Evolutionary conservation across 2,888 invertebrate species (phyloP).

Genomic region (Podabrus alpinus): DNA sequence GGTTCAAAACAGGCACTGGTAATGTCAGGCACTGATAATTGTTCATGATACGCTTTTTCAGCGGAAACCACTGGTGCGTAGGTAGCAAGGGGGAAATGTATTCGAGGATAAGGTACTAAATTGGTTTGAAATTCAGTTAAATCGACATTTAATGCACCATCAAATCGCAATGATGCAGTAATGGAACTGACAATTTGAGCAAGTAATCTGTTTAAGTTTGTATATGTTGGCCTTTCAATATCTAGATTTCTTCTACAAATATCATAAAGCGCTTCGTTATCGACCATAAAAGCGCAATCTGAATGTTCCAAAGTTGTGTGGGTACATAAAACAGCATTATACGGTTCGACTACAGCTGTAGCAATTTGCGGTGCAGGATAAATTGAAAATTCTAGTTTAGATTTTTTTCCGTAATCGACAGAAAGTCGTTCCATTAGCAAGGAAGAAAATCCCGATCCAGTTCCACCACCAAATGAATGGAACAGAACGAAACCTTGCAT

Average conservation of each 20-base stretch:
- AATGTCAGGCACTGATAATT: not conserved
- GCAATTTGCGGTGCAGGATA: not conserved
- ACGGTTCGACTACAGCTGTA: not conserved
- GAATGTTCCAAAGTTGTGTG: not conserved
- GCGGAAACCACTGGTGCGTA: not conserved
- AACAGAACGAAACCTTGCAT: conserved; percentile 47
- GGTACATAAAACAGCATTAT: not conserved
- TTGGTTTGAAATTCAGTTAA: conserved; percentile 65
- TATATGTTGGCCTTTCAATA: conserved; percentile 63
- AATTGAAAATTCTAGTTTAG: not conserved
- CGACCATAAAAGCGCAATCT: not conserved
- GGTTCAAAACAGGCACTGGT: not conserved
- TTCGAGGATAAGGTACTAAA: conserved; percentile 36
- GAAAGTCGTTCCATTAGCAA: conserved; percentile 60
- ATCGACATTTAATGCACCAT: conserved; percentile 64
- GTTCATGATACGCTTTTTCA: not conserved
- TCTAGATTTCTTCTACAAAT: conserved; percentile 64
- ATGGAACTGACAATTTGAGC: conserved; percentile 61
- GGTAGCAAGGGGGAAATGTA: not conserved
- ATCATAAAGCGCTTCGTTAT: conserved; percentile 53
- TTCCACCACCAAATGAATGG: conserved; percentile 57
- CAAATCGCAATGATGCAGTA: conserved; percentile 64
- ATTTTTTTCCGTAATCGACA: not conserved
- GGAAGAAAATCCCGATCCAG: conserved; percentile 59
- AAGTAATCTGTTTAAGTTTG: conserved; percentile 67